These are phyloP conservation scores for Charadrius vociferus DNA, from an alignment of 2,113 vertebrate species.

Conservation along the genomic window DNA sequence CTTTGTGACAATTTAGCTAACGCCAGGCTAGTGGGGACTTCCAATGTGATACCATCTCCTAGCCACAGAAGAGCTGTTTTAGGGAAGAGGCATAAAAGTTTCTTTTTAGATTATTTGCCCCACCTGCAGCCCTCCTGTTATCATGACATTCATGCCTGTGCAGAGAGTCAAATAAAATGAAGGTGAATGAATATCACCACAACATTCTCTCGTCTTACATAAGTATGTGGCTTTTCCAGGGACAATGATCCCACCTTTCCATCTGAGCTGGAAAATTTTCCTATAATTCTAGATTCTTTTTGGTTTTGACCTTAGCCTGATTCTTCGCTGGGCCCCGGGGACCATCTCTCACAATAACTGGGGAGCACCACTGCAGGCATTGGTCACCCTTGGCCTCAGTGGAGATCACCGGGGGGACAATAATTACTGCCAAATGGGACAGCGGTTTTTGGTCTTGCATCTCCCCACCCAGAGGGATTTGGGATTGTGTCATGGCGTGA, in stretches of 20 bases:
- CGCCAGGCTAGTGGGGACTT: not conserved
- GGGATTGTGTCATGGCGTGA: not conserved
- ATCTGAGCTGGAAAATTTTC: not conserved
- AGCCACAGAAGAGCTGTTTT: not conserved
- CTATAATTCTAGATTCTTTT: not conserved
- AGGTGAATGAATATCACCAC: not conserved
- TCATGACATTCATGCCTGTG: not conserved
- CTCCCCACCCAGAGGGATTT: not conserved
- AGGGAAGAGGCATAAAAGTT: not conserved
- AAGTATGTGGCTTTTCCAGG: not conserved
- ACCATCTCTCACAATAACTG: not conserved
- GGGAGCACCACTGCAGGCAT: not conserved
- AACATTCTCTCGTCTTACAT: not conserved
- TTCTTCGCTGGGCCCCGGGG: not conserved
- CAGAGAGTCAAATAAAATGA: not conserved
- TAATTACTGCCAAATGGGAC: not conserved
- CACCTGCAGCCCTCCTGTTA: not conserved
- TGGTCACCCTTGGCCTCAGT: not conserved
- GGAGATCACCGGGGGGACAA: not conserved
- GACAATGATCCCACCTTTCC: not conserved
- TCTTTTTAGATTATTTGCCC: not conserved
- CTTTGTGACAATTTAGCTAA: rapidly evolving
- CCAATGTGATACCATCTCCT: not conserved
- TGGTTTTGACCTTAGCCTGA: not conserved
- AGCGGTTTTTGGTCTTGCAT: not conserved